Base-by-base conservation (phyloP, 2,797 vertebrate genomes). In the Acrossocheilus wenchowensis region DNA sequence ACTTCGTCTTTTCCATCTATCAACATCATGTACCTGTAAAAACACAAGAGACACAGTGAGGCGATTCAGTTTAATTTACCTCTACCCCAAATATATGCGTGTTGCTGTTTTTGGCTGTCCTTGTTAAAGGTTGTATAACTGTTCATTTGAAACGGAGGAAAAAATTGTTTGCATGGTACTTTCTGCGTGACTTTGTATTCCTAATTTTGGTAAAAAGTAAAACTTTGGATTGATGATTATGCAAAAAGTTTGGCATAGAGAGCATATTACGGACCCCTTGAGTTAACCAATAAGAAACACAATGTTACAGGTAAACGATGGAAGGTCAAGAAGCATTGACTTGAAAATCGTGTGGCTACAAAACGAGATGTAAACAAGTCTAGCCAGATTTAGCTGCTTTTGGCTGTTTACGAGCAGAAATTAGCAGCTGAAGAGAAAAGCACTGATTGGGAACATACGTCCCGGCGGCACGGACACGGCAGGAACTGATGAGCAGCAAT, bases 1-100 rank as follows among this genome's bases (percentile, higher is more conserved):
- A 99, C 98, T 94, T 99, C 96, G 89, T 98, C 97, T 95, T 95
- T 97, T 71, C 98, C 98, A 87, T 98, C 97, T 91, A 99, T 97
- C 89, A 99, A 89, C 98, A 99, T 99, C 98, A 99, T 99, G 91
- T 99, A 99, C 92, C 98, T 99, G 93, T 21, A 90, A 92, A 86
- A 69, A 43, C 34, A 57, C 23, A 48, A 41, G n/a, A 45, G 23
- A 2, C 0, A 5, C 12, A 10, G 39, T 81, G n/a, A 86, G 75
- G 19, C 11, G 57, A 60, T 5, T 23, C 8, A n/a, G 54, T 26
- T 62, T 62, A 62, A 26, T 62, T 62, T 62, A 60, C 54, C 23
- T 8, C 9, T 21, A 23, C 7, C 52, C 19, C 7, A 23, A 60
- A n/a, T 57, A 57, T 57, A 23, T 57, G 5, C 4, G 19, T 57